Base-by-base conservation (phyloP, 2,888 invertebrate species). In the Bombylius major region DNA sequence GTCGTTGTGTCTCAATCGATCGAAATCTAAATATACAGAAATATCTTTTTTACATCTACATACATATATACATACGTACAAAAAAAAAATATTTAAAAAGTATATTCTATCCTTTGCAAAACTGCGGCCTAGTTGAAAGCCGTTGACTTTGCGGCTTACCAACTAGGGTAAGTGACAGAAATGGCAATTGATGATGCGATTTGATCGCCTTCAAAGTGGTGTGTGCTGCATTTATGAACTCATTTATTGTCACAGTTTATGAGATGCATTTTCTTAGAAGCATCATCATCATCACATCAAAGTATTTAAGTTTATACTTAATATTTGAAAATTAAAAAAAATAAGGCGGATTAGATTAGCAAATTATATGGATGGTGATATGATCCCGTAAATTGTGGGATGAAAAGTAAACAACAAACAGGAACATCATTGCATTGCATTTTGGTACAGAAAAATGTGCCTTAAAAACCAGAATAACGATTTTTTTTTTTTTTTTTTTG, bases 141-240 rank as follows among this genome's bases (percentile, higher is more conserved):
- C 53, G n/a, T 53, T 53, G 53, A 53, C 53, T 53, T 53, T 31
- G 14, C 48, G 31, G 23, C 39, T 42, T 11, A 42, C 39, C 39
- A 42, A 42, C 11, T 42, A 42, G 11, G 11, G 11, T 11, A 42
- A 42, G 39, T 48, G 53, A 53, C 53, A 48, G 53, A 47, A 53
- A 53, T 53, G 53, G 53, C 45, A 53, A 39, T 34, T 53, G 53
- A 53, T 53, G 53, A 53, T 42, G 53, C 42, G 53, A 53, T 53
- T 53, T 47, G 13, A 11, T 48, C 48, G 12, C 39, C 39, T 42
- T 11, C 11, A 11, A 42, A 23, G 23, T 23, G 23, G 23, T 23
- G 23, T 23, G 23, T 23, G 23, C 23, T 42, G 39, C 39, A 42
- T 42, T 42, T 42, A 8, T 42, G 39, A 42, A 42, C 39, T 42